Conservation (phyloP, 2,113 vertebrate genomes). For the Vimba vimba region DNA sequence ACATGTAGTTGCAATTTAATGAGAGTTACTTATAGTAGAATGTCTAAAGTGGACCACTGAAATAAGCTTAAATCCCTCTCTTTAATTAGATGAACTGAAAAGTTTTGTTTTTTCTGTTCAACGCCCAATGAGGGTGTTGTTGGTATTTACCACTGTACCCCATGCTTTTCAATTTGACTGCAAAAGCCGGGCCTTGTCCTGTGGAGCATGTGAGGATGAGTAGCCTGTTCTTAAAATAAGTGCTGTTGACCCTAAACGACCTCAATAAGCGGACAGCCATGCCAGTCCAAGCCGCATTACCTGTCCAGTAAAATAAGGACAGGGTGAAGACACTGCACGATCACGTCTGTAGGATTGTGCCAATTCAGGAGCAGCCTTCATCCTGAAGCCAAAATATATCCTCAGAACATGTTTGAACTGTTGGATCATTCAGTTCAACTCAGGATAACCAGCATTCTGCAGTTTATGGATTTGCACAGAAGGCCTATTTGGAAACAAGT, state of each 20-base stretch:
- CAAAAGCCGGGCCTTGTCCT: conserved; percentile 2
- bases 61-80: background rate
- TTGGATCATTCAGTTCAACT: background rate
- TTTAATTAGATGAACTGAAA: background rate
- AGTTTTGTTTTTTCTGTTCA: background rate
- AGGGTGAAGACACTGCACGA: background rate
- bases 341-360: conserved; percentile 35
- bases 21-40: too few species aligned
- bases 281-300: conserved; percentile 30
- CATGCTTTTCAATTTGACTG: background rate
- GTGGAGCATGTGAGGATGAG: conserved; percentile 8
- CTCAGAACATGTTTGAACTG: conserved; percentile 5
- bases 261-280: conserved; percentile 15
- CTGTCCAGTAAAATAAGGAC: background rate
- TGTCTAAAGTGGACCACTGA: too few species aligned
- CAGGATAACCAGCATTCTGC: conserved; percentile 15
- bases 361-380: background rate
- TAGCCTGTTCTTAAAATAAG: conserved; percentile 16
- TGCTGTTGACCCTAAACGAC: conserved; percentile 13
- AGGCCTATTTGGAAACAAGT: background rate
- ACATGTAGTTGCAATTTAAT: too few species aligned
- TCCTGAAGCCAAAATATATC: conserved; percentile 19
- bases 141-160: background rate
- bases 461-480: background rate
- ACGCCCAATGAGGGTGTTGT: background rate